These are phyloP conservation scores for Brachypalpus laphriformis DNA, from an alignment of 2,888 invertebrate species.

Conservation along the genomic window DNA sequence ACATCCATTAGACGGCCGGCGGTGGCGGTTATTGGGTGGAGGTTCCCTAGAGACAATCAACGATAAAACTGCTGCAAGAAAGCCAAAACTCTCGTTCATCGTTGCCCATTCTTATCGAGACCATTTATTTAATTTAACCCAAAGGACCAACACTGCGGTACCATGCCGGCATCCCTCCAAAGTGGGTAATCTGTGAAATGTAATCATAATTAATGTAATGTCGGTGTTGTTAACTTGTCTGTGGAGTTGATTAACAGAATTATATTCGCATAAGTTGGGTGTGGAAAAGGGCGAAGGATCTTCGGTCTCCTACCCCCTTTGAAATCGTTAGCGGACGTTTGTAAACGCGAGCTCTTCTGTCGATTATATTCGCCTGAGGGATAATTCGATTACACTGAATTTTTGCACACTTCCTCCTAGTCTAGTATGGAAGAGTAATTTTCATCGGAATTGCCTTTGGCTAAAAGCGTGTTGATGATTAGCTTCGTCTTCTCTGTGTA, in stretches of 20 bases:
- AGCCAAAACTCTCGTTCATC: conserved; percentile 13
- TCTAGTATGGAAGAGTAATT: background rate
- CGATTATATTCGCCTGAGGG: conserved; percentile 9
- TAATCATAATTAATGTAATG: conserved; percentile 71
- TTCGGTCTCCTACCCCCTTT: background rate
- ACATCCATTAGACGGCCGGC: conserved; percentile 21
- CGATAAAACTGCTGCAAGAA: conserved; percentile 42
- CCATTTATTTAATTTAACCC: conserved; percentile 62
- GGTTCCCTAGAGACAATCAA: conserved; percentile 2
- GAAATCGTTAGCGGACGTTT: conserved; percentile 13
- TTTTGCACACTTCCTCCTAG: background rate
- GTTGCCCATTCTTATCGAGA: conserved; percentile 25
- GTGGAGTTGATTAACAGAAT: conserved; percentile 65
- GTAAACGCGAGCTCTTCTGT: background rate
- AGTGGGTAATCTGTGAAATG: conserved; percentile 59
- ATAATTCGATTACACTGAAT: conserved; percentile 42
- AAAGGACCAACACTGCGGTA: conserved; percentile 32
- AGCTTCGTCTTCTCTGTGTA: background rate
- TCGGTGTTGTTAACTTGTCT: conserved; percentile 62
- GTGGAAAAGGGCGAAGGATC: background rate
- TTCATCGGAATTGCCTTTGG: conserved; percentile 28
- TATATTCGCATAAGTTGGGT: conserved; percentile 49
- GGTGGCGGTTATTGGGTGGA: background rate
- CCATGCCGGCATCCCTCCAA: conserved; percentile 9
- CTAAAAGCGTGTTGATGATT: conserved; percentile 22